phyloP scores from a whole-genome alignment of 2,113 vertebrate genomes.

The Steatornis caripensis region DNA sequence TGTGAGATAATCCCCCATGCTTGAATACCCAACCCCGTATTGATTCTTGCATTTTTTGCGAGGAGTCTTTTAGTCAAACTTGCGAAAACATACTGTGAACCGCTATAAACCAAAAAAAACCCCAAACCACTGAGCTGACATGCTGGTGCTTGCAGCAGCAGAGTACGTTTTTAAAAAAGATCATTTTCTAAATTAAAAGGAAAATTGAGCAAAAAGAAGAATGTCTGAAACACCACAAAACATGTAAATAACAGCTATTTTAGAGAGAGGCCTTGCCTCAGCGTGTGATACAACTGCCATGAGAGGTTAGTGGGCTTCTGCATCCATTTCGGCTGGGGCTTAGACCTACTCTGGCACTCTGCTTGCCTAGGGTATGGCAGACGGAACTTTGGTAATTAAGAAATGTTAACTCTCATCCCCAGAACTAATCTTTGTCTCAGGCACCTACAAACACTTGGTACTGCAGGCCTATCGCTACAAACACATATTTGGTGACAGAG shows the following conservation, averaged over 20 bases:
- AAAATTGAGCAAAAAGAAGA: not conserved
- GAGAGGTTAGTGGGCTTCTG: not conserved
- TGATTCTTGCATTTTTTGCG: not conserved
- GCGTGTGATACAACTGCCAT: not conserved
- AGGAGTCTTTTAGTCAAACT: not conserved
- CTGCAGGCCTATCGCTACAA: not conserved
- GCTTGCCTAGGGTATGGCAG: not conserved
- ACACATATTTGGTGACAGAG: not conserved
- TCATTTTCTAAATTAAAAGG: not conserved
- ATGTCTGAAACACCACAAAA: not conserved
- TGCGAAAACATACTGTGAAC: not conserved
- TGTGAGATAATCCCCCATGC: not conserved
- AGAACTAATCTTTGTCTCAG: not conserved
- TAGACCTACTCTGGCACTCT: not conserved
- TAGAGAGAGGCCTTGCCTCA: not conserved
- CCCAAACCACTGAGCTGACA: not conserved
- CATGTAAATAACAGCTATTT: not conserved
- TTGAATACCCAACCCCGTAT: not conserved
- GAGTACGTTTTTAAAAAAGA: not conserved
- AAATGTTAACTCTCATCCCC: not conserved
- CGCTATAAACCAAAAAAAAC: not conserved
- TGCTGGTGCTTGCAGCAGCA: not conserved
- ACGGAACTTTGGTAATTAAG: not conserved
- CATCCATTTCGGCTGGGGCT: not conserved
- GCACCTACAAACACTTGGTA: not conserved